These are phyloP conservation scores for Scaptomyza hsui DNA, from an alignment of 1,140 invertebrate genomes.

Conservation along the genomic window DNA sequence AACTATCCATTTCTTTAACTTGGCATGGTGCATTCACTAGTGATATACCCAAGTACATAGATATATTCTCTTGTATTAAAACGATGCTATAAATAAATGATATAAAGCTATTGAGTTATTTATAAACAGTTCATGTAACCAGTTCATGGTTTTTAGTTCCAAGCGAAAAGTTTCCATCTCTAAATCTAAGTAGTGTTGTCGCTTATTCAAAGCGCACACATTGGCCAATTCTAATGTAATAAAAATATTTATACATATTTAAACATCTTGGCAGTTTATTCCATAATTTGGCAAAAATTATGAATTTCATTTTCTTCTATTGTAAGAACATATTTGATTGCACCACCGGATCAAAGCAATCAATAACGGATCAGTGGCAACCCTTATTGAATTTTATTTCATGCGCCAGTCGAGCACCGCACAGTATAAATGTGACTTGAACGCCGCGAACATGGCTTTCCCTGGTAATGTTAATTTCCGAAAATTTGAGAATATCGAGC, in stretches of 20 bases:
- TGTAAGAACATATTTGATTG: background rate
- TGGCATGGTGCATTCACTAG: background rate
- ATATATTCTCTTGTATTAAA: background rate
- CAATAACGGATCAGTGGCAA: slow-evolving; percentile 18
- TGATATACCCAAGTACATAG: background rate
- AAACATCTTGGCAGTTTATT: background rate
- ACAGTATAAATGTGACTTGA: slow-evolving; percentile 72
- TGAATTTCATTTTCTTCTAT: background rate
- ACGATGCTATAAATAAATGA: background rate
- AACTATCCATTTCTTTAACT: background rate
- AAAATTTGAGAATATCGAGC: slow-evolving; percentile 83
- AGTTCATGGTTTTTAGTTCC: slow-evolving; percentile 2
- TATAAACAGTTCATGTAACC: background rate
- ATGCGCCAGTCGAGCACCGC: slow-evolving; percentile 49
- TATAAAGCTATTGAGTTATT: background rate
- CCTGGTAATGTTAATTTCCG: slow-evolving; percentile 85
- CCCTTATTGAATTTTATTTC: slow-evolving; percentile 52
- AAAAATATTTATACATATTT: background rate
- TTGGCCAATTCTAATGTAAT: background rate
- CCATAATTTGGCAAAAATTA: background rate
- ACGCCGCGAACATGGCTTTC: slow-evolving; percentile 86
- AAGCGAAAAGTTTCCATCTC: background rate
- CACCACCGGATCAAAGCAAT: background rate
- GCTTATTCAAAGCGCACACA: background rate
- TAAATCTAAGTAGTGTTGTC: slow-evolving; percentile 21